These are phyloP conservation scores for Bovichtus variegatus DNA, from an alignment of 2,797 vertebrate species.

Conservation along the genomic window DNA sequence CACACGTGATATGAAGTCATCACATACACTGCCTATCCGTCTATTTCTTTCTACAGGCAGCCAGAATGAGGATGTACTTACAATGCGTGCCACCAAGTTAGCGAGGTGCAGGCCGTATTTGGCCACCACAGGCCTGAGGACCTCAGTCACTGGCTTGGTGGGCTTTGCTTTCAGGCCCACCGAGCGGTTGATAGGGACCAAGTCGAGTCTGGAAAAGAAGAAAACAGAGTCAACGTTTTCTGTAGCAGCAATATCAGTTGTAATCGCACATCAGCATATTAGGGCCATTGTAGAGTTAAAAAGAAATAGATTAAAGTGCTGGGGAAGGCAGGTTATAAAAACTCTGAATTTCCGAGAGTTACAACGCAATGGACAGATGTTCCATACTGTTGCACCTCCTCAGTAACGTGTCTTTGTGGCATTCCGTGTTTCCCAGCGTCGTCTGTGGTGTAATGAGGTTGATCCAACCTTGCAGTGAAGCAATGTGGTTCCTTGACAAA, in stretches of 20 bases:
- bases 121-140: slow-evolving; percentile 95
- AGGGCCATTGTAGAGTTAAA: no score
- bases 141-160: slow-evolving; percentile 98
- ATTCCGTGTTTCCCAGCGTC: no score
- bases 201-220: slow-evolving; percentile 89
- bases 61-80: slow-evolving; percentile 80
- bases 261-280: no score
- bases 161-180: slow-evolving; percentile 98
- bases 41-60: slow-evolving; percentile 1
- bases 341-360: no score
- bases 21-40: background rate
- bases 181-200: slow-evolving; percentile 97
- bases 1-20: slow-evolving; percentile 15
- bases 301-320: no score
- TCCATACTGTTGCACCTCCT: no score
- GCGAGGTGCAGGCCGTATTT: slow-evolving; percentile 96
- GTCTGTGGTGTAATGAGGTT: no score
- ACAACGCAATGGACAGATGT: no score
- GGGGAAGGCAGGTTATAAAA: no score
- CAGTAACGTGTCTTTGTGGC: no score
- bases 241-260: background rate
- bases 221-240: background rate
- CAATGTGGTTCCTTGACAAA: no score
- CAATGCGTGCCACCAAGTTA: slow-evolving; percentile 93
- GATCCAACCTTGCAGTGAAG: no score